Percentiles rank a stretch among this genome's conserved stretches.
Evolutionary conservation across 2,113 vertebrate genomes (phyloP).

Genomic region (Aldabrachelys gigantea): DNA sequence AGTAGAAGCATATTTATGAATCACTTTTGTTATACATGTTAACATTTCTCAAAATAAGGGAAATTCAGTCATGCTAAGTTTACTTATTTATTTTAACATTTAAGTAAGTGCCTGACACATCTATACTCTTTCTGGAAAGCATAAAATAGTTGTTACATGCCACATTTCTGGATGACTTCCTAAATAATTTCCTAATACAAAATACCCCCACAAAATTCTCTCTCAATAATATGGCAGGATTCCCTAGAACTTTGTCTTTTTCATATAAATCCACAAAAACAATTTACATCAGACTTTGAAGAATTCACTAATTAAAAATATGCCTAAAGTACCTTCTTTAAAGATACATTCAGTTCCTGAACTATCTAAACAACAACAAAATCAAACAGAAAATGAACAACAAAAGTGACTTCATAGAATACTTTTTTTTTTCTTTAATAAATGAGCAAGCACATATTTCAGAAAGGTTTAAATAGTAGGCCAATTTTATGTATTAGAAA

Average conservation of each 20-base stretch:
- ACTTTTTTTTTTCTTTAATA: not conserved
- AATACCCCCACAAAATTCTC: not conserved
- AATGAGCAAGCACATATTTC: not conserved
- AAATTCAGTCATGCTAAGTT: not conserved
- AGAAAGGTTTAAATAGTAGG: not conserved
- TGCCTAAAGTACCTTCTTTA: not conserved
- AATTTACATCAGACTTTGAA: not conserved
- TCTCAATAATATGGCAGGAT: not conserved
- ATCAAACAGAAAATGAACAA: not conserved
- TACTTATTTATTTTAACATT: not conserved
- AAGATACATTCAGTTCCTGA: not conserved
- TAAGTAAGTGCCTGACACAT: not conserved
- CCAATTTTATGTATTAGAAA: not conserved
- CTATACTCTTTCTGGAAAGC: not conserved
- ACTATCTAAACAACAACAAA: not conserved
- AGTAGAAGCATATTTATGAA: not conserved
- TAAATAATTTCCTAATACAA: not conserved
- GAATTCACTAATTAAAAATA: not conserved
- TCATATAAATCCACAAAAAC: not conserved
- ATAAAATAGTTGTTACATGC: constrained; percentile 28
- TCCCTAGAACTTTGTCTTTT: not conserved
- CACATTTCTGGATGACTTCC: not conserved
- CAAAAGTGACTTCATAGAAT: not conserved
- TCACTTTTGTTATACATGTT: not conserved
- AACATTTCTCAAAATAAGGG: not conserved